These are phyloP conservation scores for Apteryx mantelli DNA, from an alignment of 2,113 vertebrate genomes.

Conservation along the genomic window DNA sequence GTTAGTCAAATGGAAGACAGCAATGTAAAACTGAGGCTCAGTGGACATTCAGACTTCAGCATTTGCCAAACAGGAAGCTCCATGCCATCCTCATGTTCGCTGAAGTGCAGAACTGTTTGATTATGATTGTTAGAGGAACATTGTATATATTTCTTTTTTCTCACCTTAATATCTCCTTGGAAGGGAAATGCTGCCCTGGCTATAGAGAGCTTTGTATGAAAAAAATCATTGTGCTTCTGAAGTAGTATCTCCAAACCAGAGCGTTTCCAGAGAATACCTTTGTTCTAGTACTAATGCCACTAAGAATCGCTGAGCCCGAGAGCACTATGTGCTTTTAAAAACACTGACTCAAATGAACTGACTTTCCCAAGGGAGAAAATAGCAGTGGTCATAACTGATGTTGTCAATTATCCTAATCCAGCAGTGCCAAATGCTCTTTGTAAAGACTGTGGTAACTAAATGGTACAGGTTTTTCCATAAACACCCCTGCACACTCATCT, in stretches of 20 bases:
- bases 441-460: not conserved
- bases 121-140: not conserved
- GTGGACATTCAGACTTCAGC: not conserved
- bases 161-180: not conserved
- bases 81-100: not conserved
- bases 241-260: not conserved
- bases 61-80: not conserved
- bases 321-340: not conserved
- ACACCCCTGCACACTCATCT: accelerated
- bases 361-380: not conserved
- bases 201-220: not conserved
- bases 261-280: not conserved
- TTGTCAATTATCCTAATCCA: constrained; percentile 42
- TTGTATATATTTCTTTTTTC: not conserved
- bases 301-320: accelerated
- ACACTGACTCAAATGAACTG: not conserved
- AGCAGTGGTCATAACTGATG: constrained; percentile 45
- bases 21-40: not conserved
- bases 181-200: not conserved
- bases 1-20: not conserved
- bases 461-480: not conserved
- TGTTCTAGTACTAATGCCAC: not conserved
- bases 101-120: constrained; percentile 5
- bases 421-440: not conserved
- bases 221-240: not conserved